Evolutionary conservation across 2,113 vertebrate genomes (phyloP), one percentile per base, ranked within the genome.

Genomic region (Nothocercus nigrocapillus): DNA sequence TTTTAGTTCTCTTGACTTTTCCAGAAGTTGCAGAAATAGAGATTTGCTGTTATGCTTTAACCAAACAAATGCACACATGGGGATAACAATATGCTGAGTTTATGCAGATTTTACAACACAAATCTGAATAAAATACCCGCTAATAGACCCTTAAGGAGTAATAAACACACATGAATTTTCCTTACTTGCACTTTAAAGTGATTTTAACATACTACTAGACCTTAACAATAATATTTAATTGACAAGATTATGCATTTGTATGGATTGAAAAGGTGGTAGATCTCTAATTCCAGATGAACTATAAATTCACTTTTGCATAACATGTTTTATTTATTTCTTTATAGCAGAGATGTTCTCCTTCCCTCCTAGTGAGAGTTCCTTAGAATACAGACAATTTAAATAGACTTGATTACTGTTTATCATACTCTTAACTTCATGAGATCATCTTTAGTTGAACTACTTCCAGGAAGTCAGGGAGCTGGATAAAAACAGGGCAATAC

Each of bases 151-250:
- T 98, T 95, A 97, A 98, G 98, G 98, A 98, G 97, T 98, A 98
- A 98, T 98, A 98, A 98, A 98, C 98, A 98, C 97, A 98, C 98
- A 98, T 98, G 98, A 98, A 97, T 98, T 98, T 98, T 98, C 98
- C 98, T 98, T 98, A 98, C 97, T 98, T 97, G 98, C 98, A 98
- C 97, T 98, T 98, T 98, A 98, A 98, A 98, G 97, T 98, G 97
- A 98, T 98, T 98, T 98, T 98, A 98, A 98, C 98, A 98, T 97
- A 98, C 97, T 98, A 98, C 98, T 98, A 98, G 97, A 97, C 97
- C 98, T 98, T 98, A 98, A 98, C 98, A 98, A 98, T 98, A 98
- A 98, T 98, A 98, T 98, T 98, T 98, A 98, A 98, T 98, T 98
- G 98, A 98, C 98, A 98, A 98, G 98, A 98, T 98, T 98, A 98